Conservation (phyloP, 1,140 invertebrate genomes). For the Kradibia gibbosae region DNA sequence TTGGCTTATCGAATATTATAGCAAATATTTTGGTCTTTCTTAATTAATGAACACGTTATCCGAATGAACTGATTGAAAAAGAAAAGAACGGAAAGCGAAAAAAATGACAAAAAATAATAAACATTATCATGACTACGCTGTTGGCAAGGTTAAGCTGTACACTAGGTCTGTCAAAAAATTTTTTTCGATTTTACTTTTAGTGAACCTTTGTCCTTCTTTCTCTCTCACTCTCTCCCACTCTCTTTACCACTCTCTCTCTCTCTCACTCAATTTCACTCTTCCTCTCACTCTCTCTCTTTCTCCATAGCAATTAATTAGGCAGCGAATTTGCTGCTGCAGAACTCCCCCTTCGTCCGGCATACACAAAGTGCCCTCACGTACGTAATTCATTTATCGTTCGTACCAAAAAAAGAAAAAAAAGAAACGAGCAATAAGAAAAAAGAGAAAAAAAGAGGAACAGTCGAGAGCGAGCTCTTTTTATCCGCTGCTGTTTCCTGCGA, state of each 20-base stretch:
- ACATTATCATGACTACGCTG: neutral
- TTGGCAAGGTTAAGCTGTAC: neutral
- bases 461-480: slow-evolving; percentile 39
- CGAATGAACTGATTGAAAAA: neutral
- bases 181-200: slow-evolving; percentile 14
- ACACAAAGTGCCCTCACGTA: slow-evolving; percentile 46
- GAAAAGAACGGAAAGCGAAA: neutral
- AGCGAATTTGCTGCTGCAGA: slow-evolving; percentile 30
- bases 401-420: neutral
- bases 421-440: slow-evolving; percentile 3
- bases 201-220: neutral
- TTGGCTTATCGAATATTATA: too few relatives aligned
- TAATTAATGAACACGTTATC: too few relatives aligned
- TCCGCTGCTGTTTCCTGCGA: slow-evolving; percentile 24
- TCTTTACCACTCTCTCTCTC: too few relatives aligned
- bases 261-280: neutral
- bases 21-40: too few relatives aligned
- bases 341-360: neutral
- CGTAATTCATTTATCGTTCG: slow-evolving; percentile 48
- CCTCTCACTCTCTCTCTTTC: slow-evolving; percentile 13
- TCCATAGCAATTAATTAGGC: slow-evolving; percentile 44
- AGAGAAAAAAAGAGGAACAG: slow-evolving; percentile 9
- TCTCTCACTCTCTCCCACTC: neutral
- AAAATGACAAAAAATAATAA: slow-evolving; percentile 1
- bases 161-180: neutral